Evolutionary conservation across 2,113 vertebrate species (phyloP).

Genomic region (Pygoscelis adeliae): DNA sequence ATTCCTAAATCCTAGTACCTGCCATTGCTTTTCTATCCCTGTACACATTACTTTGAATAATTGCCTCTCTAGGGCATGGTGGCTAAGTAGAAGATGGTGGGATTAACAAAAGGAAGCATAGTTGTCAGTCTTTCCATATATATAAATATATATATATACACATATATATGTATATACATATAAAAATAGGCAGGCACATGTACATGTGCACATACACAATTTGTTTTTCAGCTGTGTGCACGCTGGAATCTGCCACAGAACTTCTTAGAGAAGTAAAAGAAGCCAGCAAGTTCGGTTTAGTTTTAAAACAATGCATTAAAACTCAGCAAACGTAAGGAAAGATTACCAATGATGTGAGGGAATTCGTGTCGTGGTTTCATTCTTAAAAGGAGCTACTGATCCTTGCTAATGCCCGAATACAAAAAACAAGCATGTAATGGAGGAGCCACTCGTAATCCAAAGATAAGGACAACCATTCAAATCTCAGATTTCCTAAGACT

Average conservation of each 20-base stretch:
- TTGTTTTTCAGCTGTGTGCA: neutral
- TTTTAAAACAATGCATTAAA: neutral
- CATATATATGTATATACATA: neutral
- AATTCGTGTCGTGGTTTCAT: neutral
- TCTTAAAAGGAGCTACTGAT: neutral
- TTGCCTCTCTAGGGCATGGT: neutral
- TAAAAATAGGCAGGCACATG: neutral
- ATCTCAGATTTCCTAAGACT: neutral
- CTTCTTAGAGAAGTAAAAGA: neutral
- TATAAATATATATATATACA: neutral
- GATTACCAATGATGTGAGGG: neutral
- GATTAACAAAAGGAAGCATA: neutral
- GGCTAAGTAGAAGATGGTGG: neutral
- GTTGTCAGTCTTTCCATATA: neutral
- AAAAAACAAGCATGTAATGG: neutral
- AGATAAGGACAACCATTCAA: neutral
- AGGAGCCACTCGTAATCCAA: neutral
- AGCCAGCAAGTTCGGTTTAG: neutral
- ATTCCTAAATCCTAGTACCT: neutral
- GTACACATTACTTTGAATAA: neutral
- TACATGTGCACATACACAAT: neutral
- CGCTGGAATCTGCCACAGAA: neutral
- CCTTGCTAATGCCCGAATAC: neutral
- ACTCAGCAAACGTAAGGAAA: neutral
- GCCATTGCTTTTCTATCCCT: neutral